A percentile compares a stretch with the other conserved stretches of the same genome.
Conservation (phyloP, 2,888 invertebrate genomes). For the Thereva unica region DNA sequence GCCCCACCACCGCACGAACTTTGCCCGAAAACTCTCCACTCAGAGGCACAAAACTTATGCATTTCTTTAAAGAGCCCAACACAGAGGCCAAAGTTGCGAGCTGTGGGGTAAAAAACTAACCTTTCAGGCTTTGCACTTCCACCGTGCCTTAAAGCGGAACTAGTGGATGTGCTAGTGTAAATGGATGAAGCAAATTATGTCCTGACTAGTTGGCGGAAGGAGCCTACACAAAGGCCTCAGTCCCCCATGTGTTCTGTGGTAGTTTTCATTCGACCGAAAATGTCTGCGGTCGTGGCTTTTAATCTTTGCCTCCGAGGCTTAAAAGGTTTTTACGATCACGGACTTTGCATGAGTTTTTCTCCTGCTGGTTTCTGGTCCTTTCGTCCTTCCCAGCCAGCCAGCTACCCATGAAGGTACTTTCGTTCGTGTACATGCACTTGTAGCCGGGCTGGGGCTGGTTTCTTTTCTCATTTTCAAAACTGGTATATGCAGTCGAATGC, state of each 20-base stretch:
- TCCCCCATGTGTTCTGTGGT: conserved; percentile 42
- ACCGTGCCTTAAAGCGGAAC: not conserved
- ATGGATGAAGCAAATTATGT: conserved; percentile 22
- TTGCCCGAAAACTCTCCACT: no score
- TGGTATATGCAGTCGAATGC: conserved; percentile 15
- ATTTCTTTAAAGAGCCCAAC: no score
- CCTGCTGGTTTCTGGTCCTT: conserved; percentile 21
- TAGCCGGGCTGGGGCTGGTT: not conserved
- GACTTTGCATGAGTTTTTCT: conserved; percentile 22
- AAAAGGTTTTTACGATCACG: conserved; percentile 37
- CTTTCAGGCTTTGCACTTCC: no score
- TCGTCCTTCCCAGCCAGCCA: conserved; percentile 8
- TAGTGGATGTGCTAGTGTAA: conserved; percentile 12
- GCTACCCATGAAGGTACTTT: conserved; percentile 10
- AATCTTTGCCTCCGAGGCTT: conserved; percentile 44
- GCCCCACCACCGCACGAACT: no score
- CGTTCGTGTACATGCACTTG: conserved; percentile 1
- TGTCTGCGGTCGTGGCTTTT: conserved; percentile 47
- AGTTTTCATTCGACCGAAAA: conserved; percentile 46
- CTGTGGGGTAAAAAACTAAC: no score
- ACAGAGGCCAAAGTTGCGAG: no score
- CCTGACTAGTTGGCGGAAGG: conserved; percentile 17
- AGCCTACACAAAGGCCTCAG: conserved; percentile 29
- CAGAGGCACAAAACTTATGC: no score
- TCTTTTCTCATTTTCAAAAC: conserved; percentile 13